These are phyloP conservation scores for Sciaenops ocellatus DNA, from an alignment of 2,797 vertebrate species.

Conservation along the genomic window DNA sequence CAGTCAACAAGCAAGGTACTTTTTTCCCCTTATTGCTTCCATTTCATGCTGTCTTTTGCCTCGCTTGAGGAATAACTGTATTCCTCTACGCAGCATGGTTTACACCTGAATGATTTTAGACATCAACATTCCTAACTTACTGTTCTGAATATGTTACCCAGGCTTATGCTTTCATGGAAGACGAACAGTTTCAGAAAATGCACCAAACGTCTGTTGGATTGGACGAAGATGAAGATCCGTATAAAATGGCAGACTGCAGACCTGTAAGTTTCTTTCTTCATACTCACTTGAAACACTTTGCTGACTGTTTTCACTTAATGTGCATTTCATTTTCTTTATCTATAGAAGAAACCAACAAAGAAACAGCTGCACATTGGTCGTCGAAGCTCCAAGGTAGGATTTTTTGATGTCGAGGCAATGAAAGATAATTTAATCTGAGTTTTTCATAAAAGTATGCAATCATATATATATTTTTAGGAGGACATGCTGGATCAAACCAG, in stretches of 20 bases:
- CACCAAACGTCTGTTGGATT: not conserved
- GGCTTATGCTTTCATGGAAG: constrained; percentile 38
- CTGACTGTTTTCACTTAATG: not conserved
- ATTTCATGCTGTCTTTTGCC: too few relatives aligned
- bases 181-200: not conserved
- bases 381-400: constrained; percentile 46
- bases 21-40: not conserved
- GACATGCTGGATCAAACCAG: constrained; percentile 18
- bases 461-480: too few relatives aligned
- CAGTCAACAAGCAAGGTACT: constrained; percentile 43
- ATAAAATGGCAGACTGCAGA: constrained; percentile 45
- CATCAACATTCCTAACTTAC: not conserved
- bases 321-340: not conserved
- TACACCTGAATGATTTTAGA: not conserved
- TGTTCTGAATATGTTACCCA: constrained; percentile 6
- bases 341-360: constrained; percentile 53
- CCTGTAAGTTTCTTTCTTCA: constrained; percentile 44
- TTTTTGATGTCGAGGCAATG: not conserved
- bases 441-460: not conserved
- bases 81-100: not conserved
- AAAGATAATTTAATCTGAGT: not conserved
- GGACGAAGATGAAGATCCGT: constrained; percentile 25
- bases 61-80: not conserved
- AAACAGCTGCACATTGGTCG: constrained; percentile 9
- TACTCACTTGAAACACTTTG: not conserved